phyloP scores from a whole-genome alignment of 2,888 invertebrate genomes.

The Chelonus formosanus region DNA sequence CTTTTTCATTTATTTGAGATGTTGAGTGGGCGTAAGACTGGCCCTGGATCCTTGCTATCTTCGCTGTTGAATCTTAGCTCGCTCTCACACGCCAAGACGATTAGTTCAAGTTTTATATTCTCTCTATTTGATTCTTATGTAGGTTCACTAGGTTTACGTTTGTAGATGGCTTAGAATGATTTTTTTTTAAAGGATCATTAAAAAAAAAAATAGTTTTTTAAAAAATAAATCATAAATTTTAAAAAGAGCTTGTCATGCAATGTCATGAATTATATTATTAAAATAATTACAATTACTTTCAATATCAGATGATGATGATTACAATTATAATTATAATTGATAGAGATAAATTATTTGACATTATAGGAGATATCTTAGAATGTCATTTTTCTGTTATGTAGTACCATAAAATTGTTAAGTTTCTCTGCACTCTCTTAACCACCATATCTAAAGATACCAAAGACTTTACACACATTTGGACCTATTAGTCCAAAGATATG shows the following conservation, averaged over 20 bases:
- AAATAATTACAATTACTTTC: too few species aligned
- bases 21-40: slow-evolving; percentile 31
- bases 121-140: slow-evolving; percentile 19
- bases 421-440: slow-evolving; percentile 35
- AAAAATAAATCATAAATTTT: too few species aligned
- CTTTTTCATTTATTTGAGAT: slow-evolving; percentile 13
- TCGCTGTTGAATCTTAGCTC: slow-evolving; percentile 42
- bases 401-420: not conserved
- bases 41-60: slow-evolving; percentile 42
- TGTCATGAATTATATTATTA: too few species aligned
- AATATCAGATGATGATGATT: too few species aligned
- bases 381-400: slow-evolving; percentile 12
- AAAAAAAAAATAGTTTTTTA: too few species aligned
- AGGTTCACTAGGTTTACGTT: not conserved
- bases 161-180: slow-evolving; percentile 25
- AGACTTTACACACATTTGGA: slow-evolving; percentile 38
- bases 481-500: slow-evolving; percentile 37
- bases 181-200: slow-evolving; percentile 11
- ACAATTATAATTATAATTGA: too few species aligned
- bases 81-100: slow-evolving; percentile 28
- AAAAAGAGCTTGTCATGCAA: too few species aligned
- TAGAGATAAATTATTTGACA: too few species aligned
- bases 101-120: slow-evolving; percentile 27
- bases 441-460: slow-evolving; percentile 28
- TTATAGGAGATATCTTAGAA: slow-evolving; percentile 20